Base-by-base conservation (phyloP, 2,113 vertebrate species). In the Ctenodactylus gundi region DNA sequence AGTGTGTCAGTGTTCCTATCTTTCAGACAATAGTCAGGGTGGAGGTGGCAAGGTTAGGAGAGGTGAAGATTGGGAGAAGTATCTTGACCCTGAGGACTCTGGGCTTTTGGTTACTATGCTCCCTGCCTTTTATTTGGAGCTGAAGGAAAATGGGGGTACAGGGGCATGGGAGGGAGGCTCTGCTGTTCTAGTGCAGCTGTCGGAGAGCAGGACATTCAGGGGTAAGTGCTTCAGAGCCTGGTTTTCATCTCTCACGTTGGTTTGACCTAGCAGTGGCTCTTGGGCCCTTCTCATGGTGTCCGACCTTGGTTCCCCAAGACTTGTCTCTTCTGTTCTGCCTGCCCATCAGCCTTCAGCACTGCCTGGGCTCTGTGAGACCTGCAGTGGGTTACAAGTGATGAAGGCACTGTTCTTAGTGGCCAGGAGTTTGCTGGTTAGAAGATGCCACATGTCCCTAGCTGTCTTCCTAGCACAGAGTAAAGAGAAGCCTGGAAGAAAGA, bases 1-100 rank as follows among this genome's bases (percentile, higher is more conserved):
- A 1, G 3, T 4, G 4, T 21, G n/a, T 34, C 1, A 3, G 36
- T 9, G 25, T 15, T 13, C 25, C 31, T 36, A 9, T 29, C 31
- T 78, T 55, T 44, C 21, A 36, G 58, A 67, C 11, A 34, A 55
- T 17, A 60, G 51, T 14, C 73, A 36, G 25, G 11, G 46, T 20
- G 0, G 23, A 21, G 11, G 9, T 0, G 14, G 65, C n/a, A 25
- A 34, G n/a, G 23, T 83, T 49, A 39, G 83, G 88, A 62, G 58
- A 27, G 3, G 41, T 7, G 57, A 93, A n/a, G 44, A 18, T 12
- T 6, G 8, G 31, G 77, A 65, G 41, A 27, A 34, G 67, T 10
- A 6, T 46, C 21, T 51, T 20, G 20, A 23, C 46, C 0, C 3
- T 27, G 44, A 25, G n/a, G 39, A 12, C 76, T 36, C 29, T 41